Percentiles rank a stretch among this genome's conserved stretches.
Evolutionary conservation across 2,888 invertebrate genomes (phyloP).

Genomic region (Xanthorhoe designata): DNA sequence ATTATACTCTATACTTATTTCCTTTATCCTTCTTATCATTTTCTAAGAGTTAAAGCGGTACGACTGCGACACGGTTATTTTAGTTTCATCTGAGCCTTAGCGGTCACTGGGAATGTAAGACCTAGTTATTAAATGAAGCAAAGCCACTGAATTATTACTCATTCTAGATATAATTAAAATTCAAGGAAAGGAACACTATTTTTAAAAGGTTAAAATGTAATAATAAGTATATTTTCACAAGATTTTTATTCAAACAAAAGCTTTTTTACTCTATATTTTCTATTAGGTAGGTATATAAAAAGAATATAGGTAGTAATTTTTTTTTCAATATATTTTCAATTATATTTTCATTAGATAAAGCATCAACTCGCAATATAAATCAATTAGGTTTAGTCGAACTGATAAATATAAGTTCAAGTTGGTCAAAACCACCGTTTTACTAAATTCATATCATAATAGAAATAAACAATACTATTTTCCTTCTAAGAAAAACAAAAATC

Average conservation of each 20-base stretch:
- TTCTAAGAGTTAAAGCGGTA: background rate
- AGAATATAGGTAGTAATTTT: too few species aligned
- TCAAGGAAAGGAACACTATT: too few species aligned
- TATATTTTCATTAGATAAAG: too few species aligned
- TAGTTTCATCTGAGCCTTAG: background rate
- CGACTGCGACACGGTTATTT: background rate
- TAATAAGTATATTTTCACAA: too few species aligned
- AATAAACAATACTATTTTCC: conserved; percentile 2
- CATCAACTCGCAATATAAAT: too few species aligned
- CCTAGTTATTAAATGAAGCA: conserved; percentile 65
- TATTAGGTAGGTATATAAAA: too few species aligned
- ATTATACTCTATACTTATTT: too few species aligned
- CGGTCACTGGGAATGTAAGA: conserved; percentile 33
- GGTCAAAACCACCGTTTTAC: conserved; percentile 1
- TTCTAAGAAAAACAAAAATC: conserved; percentile 36
- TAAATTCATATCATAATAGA: background rate
- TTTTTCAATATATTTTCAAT: too few species aligned
- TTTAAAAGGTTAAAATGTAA: too few species aligned
- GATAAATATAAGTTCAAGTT: conserved; percentile 6
- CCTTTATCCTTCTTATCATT: too few species aligned
- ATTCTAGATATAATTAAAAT: conserved; percentile 37
- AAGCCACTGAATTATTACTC: conserved; percentile 51
- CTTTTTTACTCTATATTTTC: too few species aligned
- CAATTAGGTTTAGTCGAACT: conserved; percentile 1
- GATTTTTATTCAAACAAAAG: too few species aligned